A percentile compares a stretch with the other conserved stretches of the same genome.
These are phyloP conservation scores for Ecliptopera silaceata DNA, from an alignment of 2,888 invertebrate genomes.

Conservation along the genomic window DNA sequence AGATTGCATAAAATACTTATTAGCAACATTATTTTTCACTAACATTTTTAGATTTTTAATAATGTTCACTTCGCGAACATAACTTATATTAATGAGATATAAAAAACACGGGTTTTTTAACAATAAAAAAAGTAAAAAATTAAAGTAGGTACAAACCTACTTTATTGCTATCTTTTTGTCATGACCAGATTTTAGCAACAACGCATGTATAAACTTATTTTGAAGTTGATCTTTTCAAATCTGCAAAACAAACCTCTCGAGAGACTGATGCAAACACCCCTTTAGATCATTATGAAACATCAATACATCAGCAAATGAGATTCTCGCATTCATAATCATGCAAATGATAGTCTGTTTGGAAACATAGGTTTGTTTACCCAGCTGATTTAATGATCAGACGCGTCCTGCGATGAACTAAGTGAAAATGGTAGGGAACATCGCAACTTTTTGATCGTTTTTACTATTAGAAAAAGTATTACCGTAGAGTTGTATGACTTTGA, in stretches of 20 bases:
- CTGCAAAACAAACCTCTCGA: conserved; percentile 6
- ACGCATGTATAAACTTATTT: background rate
- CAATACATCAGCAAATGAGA: conserved; percentile 28
- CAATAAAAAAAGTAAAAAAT: too few species aligned
- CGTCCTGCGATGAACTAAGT: conserved; percentile 61
- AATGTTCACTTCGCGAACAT: too few species aligned
- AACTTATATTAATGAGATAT: too few species aligned
- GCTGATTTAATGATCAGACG: conserved; percentile 78
- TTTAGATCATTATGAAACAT: conserved; percentile 20
- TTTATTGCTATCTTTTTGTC: too few species aligned
- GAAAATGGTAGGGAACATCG: too few species aligned
- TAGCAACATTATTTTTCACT: background rate
- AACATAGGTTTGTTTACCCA: conserved; percentile 70
- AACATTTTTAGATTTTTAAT: too few species aligned
- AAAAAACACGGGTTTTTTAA: too few species aligned
- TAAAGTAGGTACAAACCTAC: too few species aligned
- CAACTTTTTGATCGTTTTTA: too few species aligned
- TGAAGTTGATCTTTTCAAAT: background rate
- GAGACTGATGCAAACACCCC: conserved; percentile 7
- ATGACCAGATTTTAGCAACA: background rate
- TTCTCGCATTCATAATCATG: conserved; percentile 37
- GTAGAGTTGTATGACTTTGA: too few species aligned
- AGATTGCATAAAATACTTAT: background rate
- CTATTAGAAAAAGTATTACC: too few species aligned
- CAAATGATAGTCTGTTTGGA: conserved; percentile 48